Conservation (phyloP, 2,888 invertebrate species). For the Cyclophora punctaria region DNA sequence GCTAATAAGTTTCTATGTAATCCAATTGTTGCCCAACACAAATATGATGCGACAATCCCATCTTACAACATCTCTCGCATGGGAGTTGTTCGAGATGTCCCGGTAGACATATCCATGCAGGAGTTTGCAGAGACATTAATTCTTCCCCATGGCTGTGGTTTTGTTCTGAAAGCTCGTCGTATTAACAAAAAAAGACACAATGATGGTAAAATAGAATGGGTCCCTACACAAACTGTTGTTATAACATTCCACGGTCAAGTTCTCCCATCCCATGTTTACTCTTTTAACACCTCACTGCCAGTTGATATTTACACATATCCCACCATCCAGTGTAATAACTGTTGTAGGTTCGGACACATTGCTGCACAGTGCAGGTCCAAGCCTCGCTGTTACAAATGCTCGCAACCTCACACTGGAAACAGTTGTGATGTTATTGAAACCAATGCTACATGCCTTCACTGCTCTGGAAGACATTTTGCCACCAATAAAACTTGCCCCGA, state of each 20-base stretch:
- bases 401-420: not conserved
- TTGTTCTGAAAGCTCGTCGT: not conserved
- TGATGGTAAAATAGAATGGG: not conserved
- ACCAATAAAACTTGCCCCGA: slow-evolving; percentile 12
- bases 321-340: slow-evolving; percentile 14
- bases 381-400: slow-evolving; percentile 11
- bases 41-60: not conserved
- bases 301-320: slow-evolving; percentile 12
- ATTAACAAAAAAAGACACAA: not conserved
- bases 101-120: not conserved
- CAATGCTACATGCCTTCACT: slow-evolving; percentile 4
- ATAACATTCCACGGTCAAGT: slow-evolving; percentile 7
- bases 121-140: not conserved
- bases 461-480: slow-evolving; percentile 11
- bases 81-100: not conserved
- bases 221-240: not conserved
- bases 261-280: slow-evolving; percentile 4
- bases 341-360: slow-evolving; percentile 18
- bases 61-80: not conserved
- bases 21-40: not conserved
- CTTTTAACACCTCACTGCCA: slow-evolving; percentile 1
- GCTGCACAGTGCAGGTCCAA: slow-evolving; percentile 13
- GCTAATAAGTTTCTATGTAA: not conserved
- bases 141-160: not conserved
- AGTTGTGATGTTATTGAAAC: not conserved